Evolutionary conservation across 2,888 invertebrate species (phyloP).

Genomic region (Metalampra italica): DNA sequence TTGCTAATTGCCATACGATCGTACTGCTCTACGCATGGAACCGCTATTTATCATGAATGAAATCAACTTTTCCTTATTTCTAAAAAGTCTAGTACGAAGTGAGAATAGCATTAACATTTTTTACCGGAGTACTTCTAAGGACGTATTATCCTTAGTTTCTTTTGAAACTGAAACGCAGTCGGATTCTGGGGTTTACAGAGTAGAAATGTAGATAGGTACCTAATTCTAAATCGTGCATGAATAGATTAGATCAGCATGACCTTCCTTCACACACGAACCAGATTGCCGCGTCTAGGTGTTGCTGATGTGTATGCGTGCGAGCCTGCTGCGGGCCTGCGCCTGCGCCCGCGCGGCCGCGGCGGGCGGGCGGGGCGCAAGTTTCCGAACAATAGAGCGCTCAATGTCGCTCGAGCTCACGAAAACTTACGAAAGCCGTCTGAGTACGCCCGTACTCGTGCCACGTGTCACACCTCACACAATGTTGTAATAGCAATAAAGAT

Average conservation of each 20-base stretch:
- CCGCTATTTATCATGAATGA: conserved; percentile 15
- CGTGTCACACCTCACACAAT: conserved; percentile 6
- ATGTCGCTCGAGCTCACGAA: conserved; percentile 63
- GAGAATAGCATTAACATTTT: too few relatives aligned
- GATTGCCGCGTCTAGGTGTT: conserved; percentile 21
- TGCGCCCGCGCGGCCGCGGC: conserved; percentile 5
- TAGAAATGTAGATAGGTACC: conserved; percentile 12
- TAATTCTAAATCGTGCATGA: conserved; percentile 20
- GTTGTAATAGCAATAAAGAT: conserved; percentile 2
- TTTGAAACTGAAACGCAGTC: too few relatives aligned
- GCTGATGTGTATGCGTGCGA: conserved; percentile 9
- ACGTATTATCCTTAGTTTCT: too few relatives aligned
- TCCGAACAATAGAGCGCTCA: conserved; percentile 61
- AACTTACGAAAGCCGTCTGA: conserved; percentile 58
- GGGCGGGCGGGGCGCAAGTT: conserved; percentile 15
- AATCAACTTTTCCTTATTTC: conserved; percentile 19
- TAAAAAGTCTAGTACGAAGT: too few relatives aligned
- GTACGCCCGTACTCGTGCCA: conserved; percentile 2
- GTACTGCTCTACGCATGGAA: conserved; percentile 7
- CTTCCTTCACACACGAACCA: conserved; percentile 58
- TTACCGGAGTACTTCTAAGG: too few relatives aligned
- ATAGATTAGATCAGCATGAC: conserved; percentile 32
- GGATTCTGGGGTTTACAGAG: conserved; percentile 6
- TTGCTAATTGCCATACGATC: conserved; percentile 23
- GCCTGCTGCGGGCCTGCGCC: conserved; percentile 10